phyloP scores from a whole-genome alignment of 2,113 vertebrate genomes.

The Marcusenius ussheri region DNA sequence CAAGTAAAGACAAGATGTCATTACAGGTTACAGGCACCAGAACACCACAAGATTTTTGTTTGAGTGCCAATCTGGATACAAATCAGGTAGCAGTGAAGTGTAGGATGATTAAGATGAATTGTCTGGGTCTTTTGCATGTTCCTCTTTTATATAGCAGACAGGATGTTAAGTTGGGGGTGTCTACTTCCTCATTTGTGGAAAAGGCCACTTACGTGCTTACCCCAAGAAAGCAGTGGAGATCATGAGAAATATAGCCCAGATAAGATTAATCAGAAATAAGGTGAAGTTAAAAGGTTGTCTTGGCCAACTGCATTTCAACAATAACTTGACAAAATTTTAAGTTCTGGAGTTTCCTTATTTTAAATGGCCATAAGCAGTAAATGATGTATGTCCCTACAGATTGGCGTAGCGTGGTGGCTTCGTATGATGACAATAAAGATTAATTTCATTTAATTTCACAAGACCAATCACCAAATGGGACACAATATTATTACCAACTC shows the following conservation, averaged over 20 bases:
- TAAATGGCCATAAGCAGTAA: not conserved
- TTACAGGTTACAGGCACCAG: not conserved
- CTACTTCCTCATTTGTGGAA: conserved; percentile 1
- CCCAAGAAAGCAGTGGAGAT: not conserved
- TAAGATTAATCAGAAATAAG: not conserved
- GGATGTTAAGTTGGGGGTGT: not conserved
- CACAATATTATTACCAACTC: not conserved
- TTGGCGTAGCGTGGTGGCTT: not conserved
- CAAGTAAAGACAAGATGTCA: not conserved
- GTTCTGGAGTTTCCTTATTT: not conserved
- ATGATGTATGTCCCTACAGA: not conserved
- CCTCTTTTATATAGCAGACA: conserved; percentile 9
- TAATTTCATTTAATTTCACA: not conserved
- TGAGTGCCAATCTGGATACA: not conserved
- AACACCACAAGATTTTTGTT: not conserved
- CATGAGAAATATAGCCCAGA: not conserved
- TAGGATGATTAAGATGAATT: not conserved
- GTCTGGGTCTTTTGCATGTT: not conserved
- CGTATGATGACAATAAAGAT: too few relatives aligned
- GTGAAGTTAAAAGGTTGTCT: not conserved
- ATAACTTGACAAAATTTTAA: not conserved
- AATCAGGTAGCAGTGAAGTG: not conserved
- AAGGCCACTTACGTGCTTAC: not conserved
- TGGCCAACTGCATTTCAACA: not conserved
- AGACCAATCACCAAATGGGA: not conserved